These are phyloP conservation scores for Corythornis leucogaster DNA, from an alignment of 2,797 vertebrate species.

Conservation along the genomic window DNA sequence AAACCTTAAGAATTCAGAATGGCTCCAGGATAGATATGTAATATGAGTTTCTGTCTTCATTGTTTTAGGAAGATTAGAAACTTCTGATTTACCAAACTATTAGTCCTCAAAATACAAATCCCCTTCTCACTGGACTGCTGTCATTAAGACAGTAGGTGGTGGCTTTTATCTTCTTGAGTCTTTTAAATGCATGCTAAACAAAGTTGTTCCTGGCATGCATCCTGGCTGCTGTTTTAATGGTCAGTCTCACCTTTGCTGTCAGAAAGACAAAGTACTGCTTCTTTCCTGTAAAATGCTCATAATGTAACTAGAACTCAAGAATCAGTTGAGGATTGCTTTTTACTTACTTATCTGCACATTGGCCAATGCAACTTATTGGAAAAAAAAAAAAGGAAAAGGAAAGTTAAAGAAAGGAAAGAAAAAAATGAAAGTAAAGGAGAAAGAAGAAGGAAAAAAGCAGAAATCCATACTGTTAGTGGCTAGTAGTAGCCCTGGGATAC, in stretches of 20 bases:
- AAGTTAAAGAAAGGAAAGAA: background rate
- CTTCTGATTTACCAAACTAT: background rate
- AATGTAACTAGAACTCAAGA: background rate
- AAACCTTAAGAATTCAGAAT: background rate
- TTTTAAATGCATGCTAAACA: background rate
- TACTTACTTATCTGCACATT: background rate
- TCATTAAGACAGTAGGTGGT: background rate
- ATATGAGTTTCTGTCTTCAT: background rate
- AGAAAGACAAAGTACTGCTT: slow-evolving; percentile 35
- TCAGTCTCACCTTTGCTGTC: slow-evolving; percentile 51
- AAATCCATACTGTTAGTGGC: background rate
- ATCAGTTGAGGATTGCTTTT: background rate
- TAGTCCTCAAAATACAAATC: background rate
- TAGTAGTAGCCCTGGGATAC: background rate
- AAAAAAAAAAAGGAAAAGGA: background rate
- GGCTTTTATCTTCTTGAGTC: background rate
- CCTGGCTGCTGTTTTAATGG: slow-evolving; percentile 3
- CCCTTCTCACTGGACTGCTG: background rate
- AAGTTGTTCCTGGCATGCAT: background rate
- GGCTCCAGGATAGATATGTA: background rate
- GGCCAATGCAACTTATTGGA: background rate
- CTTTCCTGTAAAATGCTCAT: slow-evolving; percentile 15
- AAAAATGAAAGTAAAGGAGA: too few relatives aligned
- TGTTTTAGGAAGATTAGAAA: background rate
- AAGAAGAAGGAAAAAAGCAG: too few relatives aligned